phyloP scores from a whole-genome alignment of 2,797 vertebrate species.

The Hybognathus amarus region DNA sequence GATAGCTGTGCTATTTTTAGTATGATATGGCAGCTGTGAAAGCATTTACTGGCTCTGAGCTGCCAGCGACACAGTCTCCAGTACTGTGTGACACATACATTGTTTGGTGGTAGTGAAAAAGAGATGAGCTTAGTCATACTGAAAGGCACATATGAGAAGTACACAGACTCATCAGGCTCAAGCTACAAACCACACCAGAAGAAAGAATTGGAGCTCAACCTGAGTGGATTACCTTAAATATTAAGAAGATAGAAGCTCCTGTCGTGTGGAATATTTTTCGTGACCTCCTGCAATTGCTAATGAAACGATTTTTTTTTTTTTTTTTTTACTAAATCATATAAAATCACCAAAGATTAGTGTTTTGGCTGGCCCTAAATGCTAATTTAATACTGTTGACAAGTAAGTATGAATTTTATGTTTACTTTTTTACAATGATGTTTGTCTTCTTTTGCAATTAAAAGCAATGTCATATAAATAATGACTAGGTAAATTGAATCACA shows the following conservation, averaged over 20 bases:
- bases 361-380: slow-evolving; percentile 26
- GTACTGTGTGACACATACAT: slow-evolving; percentile 41
- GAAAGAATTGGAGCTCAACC: neutral
- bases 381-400: slow-evolving; percentile 34
- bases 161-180: slow-evolving; percentile 8
- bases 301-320: neutral
- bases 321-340: slow-evolving; percentile 11
- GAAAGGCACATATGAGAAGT: neutral
- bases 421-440: neutral
- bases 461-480: neutral
- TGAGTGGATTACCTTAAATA: neutral
- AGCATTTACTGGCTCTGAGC: slow-evolving; percentile 68
- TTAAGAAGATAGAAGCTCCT: neutral
- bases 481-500: neutral
- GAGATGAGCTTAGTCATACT: slow-evolving; percentile 19
- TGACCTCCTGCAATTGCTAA: slow-evolving; percentile 43
- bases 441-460: neutral
- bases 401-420: slow-evolving; percentile 26
- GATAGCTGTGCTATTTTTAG: slow-evolving; percentile 79
- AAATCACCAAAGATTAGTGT: slow-evolving; percentile 18
- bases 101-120: slow-evolving; percentile 5
- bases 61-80: slow-evolving; percentile 49
- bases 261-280: neutral
- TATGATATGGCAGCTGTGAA: slow-evolving; percentile 76
- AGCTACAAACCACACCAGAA: neutral